A percentile compares a stretch with the other conserved stretches of the same genome.
Conservation (phyloP, 1,140 invertebrate genomes). For the Cotesia vestalis region DNA sequence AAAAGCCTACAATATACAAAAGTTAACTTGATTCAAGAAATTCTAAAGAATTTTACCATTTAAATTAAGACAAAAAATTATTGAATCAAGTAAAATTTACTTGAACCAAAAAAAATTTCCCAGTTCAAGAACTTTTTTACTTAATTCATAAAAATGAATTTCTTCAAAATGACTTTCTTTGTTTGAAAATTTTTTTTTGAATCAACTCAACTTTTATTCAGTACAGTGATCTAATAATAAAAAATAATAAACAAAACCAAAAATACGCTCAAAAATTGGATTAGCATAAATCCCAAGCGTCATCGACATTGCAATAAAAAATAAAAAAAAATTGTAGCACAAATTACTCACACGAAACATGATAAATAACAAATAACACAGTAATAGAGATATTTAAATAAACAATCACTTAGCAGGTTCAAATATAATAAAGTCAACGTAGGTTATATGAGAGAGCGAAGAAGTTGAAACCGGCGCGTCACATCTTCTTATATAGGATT, state of each 20-base stretch:
- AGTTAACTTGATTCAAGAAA: too few relatives aligned
- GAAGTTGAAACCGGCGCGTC: constrained; percentile 39
- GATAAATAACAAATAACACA: background rate
- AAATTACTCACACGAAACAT: constrained; percentile 29
- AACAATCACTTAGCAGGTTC: too few relatives aligned
- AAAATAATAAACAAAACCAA: background rate
- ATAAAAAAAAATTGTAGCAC: background rate
- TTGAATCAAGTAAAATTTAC: too few relatives aligned
- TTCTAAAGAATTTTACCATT: too few relatives aligned
- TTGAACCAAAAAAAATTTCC: too few relatives aligned
- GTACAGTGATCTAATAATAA: background rate
- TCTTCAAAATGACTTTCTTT: too few relatives aligned
- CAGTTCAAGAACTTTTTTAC: too few relatives aligned
- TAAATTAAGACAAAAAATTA: too few relatives aligned
- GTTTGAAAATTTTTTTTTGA: too few relatives aligned
- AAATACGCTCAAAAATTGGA: background rate
- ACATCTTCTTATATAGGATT: constrained; percentile 59
- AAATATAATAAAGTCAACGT: constrained; percentile 9
- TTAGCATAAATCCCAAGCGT: too few relatives aligned
- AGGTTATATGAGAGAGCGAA: constrained; percentile 41
- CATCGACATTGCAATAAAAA: background rate
- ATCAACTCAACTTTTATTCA: background rate
- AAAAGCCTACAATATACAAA: too few relatives aligned
- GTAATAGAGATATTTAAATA: background rate
- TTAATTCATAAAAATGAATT: too few relatives aligned